Evolutionary conservation across 2,888 invertebrate genomes (phyloP).

Genomic region (Lysandra coridon): DNA sequence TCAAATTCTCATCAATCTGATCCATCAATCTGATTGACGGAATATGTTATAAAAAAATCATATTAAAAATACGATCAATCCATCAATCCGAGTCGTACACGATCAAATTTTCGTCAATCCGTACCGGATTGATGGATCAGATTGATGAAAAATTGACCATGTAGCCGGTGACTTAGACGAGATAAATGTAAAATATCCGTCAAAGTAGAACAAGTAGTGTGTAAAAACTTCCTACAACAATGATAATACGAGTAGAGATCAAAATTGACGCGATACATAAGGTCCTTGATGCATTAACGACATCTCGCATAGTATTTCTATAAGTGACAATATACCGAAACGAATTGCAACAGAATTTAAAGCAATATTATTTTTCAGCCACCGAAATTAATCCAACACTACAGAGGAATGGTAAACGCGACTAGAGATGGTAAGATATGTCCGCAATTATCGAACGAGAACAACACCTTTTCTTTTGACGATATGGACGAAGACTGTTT

Average conservation of each 20-base stretch:
- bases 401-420: background rate
- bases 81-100: too few relatives aligned
- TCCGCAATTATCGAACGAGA: background rate
- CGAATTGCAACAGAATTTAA: background rate
- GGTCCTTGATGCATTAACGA: background rate
- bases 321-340: background rate
- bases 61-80: too few relatives aligned
- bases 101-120: too few relatives aligned
- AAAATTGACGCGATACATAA: too few relatives aligned
- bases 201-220: background rate
- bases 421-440: background rate
- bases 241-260: too few relatives aligned
- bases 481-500: conserved; percentile 13
- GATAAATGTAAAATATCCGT: too few relatives aligned
- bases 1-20: too few relatives aligned
- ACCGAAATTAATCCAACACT: background rate
- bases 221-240: background rate
- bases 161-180: too few relatives aligned
- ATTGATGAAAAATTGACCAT: too few relatives aligned
- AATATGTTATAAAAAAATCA: too few relatives aligned
- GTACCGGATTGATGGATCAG: too few relatives aligned
- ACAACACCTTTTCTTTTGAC: background rate
- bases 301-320: background rate
- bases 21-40: too few relatives aligned
- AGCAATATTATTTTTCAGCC: background rate